Evolutionary conservation across 2,113 vertebrate genomes (phyloP), one percentile per base, ranked within the genome.

Genomic region (Thunnus maccoyii): DNA sequence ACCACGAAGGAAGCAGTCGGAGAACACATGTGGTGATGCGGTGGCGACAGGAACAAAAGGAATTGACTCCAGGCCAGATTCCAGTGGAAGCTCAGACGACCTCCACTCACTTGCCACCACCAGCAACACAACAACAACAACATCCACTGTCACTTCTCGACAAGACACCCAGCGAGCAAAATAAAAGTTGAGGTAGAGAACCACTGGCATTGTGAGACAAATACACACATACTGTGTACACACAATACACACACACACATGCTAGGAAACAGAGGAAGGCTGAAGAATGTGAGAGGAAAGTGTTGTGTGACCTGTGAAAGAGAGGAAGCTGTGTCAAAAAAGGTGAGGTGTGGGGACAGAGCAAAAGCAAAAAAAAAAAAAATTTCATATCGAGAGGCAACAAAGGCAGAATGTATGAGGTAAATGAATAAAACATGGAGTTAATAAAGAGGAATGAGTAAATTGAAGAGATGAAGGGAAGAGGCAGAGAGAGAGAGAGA

Each of bases 241-340:
- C 36, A 68, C 50, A 30, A 84, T n/a, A 70, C 17, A 78, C 44
- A 76, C 27, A 30, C 20, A 84, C 8, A 76, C 87, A 91, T 91
- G 89, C 89, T 55, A 50, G 63, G 71, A 66, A 84, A 83, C 30
- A 85, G 41, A 80, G 46, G 50, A 80, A 71, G 30, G 57, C 66
- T 73, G 54, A 22, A 78, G 66, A 86, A 83, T 82, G 82, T 36
- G 0, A 82, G 47, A 76, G 46, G 46, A 82, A 72, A 76, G 78
- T 54, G 71, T 73, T 82, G 71, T 46, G 72, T 80, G 85, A 81
- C 90, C 93, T 93, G 89, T 87, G 74, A 91, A 88, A 86, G 67
- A 76, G 65, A 87, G 55, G 74, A 62, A 66, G 65, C 51, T 3
- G 72, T 71, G 56, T 67, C 46, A 63, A 60, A 75, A 32, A 78